phyloP scores from a whole-genome alignment of 2,113 vertebrate genomes.

The Zapornia atra region DNA sequence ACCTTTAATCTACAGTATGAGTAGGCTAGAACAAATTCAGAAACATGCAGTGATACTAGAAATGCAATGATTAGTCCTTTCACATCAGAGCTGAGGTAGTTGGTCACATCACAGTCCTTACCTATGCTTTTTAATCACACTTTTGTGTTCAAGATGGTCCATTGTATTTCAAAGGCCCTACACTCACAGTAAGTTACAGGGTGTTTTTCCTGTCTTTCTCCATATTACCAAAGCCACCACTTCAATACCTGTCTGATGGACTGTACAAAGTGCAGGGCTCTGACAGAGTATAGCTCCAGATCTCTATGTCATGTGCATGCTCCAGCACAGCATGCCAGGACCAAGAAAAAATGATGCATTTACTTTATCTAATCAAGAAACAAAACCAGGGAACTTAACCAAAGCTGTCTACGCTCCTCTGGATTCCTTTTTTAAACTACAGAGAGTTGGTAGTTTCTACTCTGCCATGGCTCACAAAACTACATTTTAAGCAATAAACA shows the following conservation, averaged over 20 bases:
- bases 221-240: too few species aligned
- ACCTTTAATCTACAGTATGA: background rate
- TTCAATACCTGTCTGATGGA: background rate
- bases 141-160: background rate
- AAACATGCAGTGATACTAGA: background rate
- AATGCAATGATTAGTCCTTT: background rate
- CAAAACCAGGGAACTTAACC: background rate
- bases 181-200: background rate
- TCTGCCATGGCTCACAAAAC: background rate
- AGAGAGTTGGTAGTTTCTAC: background rate
- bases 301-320: background rate
- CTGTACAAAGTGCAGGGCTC: background rate
- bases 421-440: background rate
- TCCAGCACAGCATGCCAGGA: background rate
- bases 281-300: background rate
- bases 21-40: background rate
- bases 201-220: background rate
- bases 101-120: background rate
- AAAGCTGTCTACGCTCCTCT: background rate
- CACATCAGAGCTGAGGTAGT: background rate
- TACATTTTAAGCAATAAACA: background rate
- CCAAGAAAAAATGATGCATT: background rate
- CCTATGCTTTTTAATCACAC: background rate
- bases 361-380: background rate
- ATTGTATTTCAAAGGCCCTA: background rate